Conservation (phyloP, 2,797 vertebrate species). For the Halcyon chelicuti region DNA sequence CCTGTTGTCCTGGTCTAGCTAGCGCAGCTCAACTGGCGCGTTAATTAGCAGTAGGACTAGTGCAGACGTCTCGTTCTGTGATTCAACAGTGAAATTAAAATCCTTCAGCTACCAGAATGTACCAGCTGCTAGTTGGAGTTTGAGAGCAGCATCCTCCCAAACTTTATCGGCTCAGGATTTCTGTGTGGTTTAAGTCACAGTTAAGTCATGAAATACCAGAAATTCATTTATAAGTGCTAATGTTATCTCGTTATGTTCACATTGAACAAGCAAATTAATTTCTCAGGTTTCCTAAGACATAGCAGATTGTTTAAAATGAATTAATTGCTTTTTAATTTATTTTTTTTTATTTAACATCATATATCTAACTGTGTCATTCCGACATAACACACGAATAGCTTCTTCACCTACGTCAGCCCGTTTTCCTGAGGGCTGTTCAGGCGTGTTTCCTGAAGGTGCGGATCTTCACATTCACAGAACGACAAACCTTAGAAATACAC, state of each 20-base stretch:
- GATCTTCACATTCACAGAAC: rapidly evolving
- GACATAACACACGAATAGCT: rapidly evolving
- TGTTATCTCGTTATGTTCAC: neutral
- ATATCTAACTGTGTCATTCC: neutral
- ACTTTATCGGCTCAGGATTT: neutral
- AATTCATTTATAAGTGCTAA: neutral
- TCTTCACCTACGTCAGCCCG: rapidly evolving
- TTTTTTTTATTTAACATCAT: neutral
- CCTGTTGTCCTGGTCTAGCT: neutral
- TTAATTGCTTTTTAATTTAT: neutral
- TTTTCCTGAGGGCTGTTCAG: neutral
- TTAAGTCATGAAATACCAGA: neutral
- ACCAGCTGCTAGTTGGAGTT: conserved; percentile 21
- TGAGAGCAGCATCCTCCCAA: neutral
- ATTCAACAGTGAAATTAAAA: conserved; percentile 11
- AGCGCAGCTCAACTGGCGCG: neutral
- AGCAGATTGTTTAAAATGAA: neutral
- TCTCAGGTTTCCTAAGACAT: neutral
- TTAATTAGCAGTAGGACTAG: conserved; percentile 9
- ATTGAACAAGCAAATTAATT: neutral
- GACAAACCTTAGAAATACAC: neutral
- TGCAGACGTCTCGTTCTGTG: neutral
- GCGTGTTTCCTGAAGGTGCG: neutral
- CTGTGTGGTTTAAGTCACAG: rapidly evolving
- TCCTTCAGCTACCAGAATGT: neutral